Evolutionary conservation across 1,140 invertebrate genomes (phyloP).

Genomic region (Ephestia elutella): DNA sequence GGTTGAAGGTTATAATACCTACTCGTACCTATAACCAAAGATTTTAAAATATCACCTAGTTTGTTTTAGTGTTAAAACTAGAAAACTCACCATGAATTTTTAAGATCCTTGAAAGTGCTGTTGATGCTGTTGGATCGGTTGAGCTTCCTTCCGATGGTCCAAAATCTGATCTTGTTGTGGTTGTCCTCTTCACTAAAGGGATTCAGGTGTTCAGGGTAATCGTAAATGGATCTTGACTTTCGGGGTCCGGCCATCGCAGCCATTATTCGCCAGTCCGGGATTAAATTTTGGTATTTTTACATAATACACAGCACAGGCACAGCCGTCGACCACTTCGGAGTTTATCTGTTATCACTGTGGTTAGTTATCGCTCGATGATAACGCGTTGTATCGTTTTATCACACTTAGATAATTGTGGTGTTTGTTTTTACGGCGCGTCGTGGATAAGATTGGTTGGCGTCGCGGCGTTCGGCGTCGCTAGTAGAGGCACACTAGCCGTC

Average conservation of each 20-base stretch:
- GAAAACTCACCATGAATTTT: constrained; percentile 69
- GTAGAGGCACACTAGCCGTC: constrained; percentile 41
- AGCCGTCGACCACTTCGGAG: constrained; percentile 54
- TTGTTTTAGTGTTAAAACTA: neutral
- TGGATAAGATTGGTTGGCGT: constrained; percentile 22
- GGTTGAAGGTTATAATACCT: no score
- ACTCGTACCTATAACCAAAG: neutral
- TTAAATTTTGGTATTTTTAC: constrained; percentile 51
- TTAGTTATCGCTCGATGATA: constrained; percentile 65
- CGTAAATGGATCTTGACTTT: constrained; percentile 74
- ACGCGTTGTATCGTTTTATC: constrained; percentile 58
- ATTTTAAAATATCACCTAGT: no score
- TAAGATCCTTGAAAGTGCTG: constrained; percentile 74
- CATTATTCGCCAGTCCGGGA: constrained; percentile 40
- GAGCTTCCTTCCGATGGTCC: constrained; percentile 65
- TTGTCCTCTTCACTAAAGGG: constrained; percentile 81
- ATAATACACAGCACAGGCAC: constrained; percentile 55
- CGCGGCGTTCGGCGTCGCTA: constrained; percentile 41
- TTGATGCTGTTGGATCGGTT: constrained; percentile 76
- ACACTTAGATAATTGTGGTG: constrained; percentile 56
- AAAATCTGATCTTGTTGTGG: constrained; percentile 76
- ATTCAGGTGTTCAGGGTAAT: constrained; percentile 83
- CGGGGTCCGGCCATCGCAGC: constrained; percentile 49
- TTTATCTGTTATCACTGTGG: constrained; percentile 68
- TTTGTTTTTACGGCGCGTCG: constrained; percentile 53